A percentile compares a stretch with the other conserved stretches of the same genome.
These are phyloP conservation scores for Callocephalon fimbriatum DNA, from an alignment of 2,113 vertebrate species.

Conservation along the genomic window DNA sequence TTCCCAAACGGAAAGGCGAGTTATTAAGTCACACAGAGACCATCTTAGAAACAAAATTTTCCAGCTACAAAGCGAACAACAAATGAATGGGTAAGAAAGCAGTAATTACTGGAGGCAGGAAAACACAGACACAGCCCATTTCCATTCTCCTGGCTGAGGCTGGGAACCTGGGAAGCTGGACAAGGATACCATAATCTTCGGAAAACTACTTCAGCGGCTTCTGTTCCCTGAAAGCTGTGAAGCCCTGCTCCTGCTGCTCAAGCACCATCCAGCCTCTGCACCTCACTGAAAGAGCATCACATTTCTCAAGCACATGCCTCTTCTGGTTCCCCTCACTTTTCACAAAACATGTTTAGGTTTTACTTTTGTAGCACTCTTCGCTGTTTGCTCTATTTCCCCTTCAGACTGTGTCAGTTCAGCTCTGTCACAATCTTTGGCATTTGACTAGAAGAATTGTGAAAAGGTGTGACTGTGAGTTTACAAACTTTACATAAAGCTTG, in stretches of 20 bases:
- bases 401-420: neutral
- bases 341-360: neutral
- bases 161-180: neutral
- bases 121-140: neutral
- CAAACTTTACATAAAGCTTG: neutral
- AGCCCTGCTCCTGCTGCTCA: neutral
- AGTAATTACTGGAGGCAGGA: neutral
- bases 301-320: neutral
- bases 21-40: neutral
- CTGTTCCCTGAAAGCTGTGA: neutral
- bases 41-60: neutral
- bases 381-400: neutral
- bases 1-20: neutral
- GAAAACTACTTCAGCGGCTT: neutral
- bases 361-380: neutral
- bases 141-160: neutral
- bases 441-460: neutral
- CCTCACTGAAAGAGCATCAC: neutral
- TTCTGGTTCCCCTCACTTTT: neutral
- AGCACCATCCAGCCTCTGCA: neutral
- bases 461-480: neutral
- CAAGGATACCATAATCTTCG: accelerated
- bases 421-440: neutral
- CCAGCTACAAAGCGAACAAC: neutral
- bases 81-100: neutral